Percentiles rank a stretch among this genome's conserved stretches.
These are phyloP conservation scores for Lordiphosa stackelbergi DNA, from an alignment of 1,140 invertebrate species.

Conservation along the genomic window DNA sequence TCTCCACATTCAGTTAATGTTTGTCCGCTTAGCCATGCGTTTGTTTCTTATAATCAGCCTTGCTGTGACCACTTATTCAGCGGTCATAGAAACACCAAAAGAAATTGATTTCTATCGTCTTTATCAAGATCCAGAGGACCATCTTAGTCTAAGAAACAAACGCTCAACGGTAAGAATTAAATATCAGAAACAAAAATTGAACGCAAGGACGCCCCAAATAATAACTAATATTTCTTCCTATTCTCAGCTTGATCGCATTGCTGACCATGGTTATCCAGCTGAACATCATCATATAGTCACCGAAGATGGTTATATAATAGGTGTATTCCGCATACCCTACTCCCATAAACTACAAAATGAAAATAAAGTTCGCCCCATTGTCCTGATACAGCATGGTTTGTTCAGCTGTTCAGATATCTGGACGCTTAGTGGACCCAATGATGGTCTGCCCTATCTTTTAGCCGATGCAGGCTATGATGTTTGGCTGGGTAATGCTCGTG, in stretches of 20 bases:
- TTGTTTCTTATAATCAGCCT: constrained; percentile 12
- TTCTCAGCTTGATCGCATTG: constrained; percentile 42
- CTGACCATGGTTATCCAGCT: constrained; percentile 77
- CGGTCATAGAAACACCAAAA: constrained; percentile 15
- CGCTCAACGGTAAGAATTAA: constrained; percentile 33
- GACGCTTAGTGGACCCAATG: constrained; percentile 82
- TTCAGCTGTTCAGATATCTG: constrained; percentile 85
- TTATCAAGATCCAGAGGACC: constrained; percentile 49
- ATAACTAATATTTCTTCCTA: too few species aligned
- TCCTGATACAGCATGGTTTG: constrained; percentile 85
- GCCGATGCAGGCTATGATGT: constrained; percentile 86
- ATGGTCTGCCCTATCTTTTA: constrained; percentile 79
- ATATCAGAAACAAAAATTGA: too few species aligned
- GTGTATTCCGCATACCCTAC: constrained; percentile 78
- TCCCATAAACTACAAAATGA: constrained; percentile 52
- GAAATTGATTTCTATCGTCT: constrained; percentile 51
- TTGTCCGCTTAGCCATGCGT: constrained; percentile 9
- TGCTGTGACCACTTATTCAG: neutral
- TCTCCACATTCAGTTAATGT: constrained; percentile 17
- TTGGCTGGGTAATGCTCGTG: constrained; percentile 78
- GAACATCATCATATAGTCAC: constrained; percentile 79
- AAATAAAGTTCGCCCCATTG: constrained; percentile 77
- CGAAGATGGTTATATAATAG: constrained; percentile 79
- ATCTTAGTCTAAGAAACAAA: constrained; percentile 22
- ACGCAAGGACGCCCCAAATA: too few species aligned